These are phyloP conservation scores for Acinonyx jubatus DNA, from an alignment of 2,113 vertebrate genomes.

Conservation along the genomic window DNA sequence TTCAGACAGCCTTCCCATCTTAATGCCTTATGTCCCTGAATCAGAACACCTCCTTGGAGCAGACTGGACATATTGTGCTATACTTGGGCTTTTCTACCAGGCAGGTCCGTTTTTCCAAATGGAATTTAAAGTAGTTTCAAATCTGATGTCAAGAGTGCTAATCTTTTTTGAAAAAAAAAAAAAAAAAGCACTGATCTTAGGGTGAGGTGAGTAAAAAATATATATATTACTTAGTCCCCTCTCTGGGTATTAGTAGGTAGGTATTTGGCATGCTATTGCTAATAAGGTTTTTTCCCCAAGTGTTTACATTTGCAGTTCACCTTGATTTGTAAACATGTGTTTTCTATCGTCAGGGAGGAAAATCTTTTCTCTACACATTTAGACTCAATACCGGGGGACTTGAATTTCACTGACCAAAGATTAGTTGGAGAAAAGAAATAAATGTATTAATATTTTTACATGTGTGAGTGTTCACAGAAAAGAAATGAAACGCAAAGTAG, in stretches of 20 bases:
- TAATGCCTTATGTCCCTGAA: background rate
- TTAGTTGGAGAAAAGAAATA: background rate
- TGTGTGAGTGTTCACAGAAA: background rate
- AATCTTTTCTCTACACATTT: background rate
- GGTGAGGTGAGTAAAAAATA: background rate
- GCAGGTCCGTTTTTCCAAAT: constrained; percentile 45
- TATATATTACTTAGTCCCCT: too few species aligned
- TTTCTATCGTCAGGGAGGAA: background rate
- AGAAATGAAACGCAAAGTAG: background rate
- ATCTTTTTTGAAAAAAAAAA: background rate
- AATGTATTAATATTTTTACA: background rate
- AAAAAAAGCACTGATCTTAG: background rate
- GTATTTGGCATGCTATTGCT: background rate
- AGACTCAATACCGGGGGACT: background rate
- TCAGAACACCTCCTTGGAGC: background rate
- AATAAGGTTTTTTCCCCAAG: background rate
- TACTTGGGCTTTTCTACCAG: background rate
- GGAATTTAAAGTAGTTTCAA: constrained; percentile 51
- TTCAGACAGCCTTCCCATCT: constrained; percentile 45
- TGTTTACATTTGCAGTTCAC: background rate
- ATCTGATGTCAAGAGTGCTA: background rate
- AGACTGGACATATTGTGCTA: background rate
- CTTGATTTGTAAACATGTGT: background rate
- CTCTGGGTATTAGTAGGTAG: background rate
- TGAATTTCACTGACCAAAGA: background rate